A percentile compares a stretch with the other conserved stretches of the same genome.
Evolutionary conservation across 23 tunicate species (phyloP).

Genomic region (Clavelina lepadiformis): DNA sequence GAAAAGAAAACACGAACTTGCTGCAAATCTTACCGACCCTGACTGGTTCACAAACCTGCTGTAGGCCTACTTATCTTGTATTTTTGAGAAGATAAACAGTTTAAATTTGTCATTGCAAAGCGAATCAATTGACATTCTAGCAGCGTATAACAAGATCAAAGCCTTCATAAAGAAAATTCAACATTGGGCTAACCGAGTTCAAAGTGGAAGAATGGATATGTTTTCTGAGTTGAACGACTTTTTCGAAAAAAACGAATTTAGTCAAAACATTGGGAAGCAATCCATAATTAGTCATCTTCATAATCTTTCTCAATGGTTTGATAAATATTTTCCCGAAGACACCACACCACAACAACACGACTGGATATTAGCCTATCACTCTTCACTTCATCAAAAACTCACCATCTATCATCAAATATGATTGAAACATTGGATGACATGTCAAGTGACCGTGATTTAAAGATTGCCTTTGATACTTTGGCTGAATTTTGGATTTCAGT

Average conservation of each 20-base stretch:
- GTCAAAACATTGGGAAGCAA: conserved; percentile 31
- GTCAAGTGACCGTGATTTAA: conserved; percentile 28
- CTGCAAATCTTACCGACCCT: conserved; percentile 3
- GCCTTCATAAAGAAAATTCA: conserved; percentile 15
- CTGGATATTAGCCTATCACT: conserved; percentile 30
- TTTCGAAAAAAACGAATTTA: conserved; percentile 26
- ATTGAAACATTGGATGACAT: conserved; percentile 37
- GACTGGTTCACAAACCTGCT: conserved; percentile 8
- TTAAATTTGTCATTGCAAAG: conserved; percentile 25
- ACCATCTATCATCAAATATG: conserved; percentile 15
- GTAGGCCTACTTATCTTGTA: conserved; percentile 33
- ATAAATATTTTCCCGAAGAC: conserved; percentile 13
- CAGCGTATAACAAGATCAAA: conserved; percentile 28
- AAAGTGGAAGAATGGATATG: conserved; percentile 21
- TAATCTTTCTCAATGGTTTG: conserved; percentile 27
- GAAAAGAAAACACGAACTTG: conserved; percentile 21
- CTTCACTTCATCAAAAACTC: conserved; percentile 18
- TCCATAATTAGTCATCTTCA: conserved; percentile 10
- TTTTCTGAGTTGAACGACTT: conserved; percentile 30
- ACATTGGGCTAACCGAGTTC: background rate
- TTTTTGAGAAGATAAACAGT: conserved; percentile 18
- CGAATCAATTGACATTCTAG: conserved; percentile 13
- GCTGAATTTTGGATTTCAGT: conserved; percentile 31
- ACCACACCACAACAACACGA: conserved; percentile 28
- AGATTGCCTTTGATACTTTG: conserved; percentile 16